A percentile compares a stretch with the other conserved stretches of the same genome.
Conservation (phyloP, 2,888 invertebrate species). For the Agonopterix subpropinquella region DNA sequence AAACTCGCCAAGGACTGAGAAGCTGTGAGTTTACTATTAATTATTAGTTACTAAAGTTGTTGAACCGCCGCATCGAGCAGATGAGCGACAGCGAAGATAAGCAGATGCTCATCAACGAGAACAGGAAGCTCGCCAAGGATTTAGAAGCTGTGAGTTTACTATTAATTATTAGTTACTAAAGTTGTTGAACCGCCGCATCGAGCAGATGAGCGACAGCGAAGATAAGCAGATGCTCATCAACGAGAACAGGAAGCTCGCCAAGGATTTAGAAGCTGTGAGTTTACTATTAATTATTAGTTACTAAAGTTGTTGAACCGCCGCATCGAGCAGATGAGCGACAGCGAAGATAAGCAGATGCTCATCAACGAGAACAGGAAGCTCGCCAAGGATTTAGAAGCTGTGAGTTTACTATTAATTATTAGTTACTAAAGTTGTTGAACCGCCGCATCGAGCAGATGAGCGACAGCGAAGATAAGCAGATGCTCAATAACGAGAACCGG, state of each 20-base stretch:
- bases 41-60: too few species aligned
- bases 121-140: conserved; percentile 88
- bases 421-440: conserved; percentile 51
- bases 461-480: conserved; percentile 88
- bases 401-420: conserved; percentile 52
- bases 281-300: too few species aligned
- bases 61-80: conserved; percentile 84
- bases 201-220: conserved; percentile 87
- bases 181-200: conserved; percentile 79
- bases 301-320: conserved; percentile 75
- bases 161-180: too few species aligned
- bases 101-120: conserved; percentile 90
- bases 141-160: conserved; percentile 81
- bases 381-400: conserved; percentile 86
- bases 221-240: conserved; percentile 89
- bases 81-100: conserved; percentile 89
- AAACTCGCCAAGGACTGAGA: conserved; percentile 88
- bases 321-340: conserved; percentile 85
- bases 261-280: conserved; percentile 87
- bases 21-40: conserved; percentile 72
- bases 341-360: conserved; percentile 88
- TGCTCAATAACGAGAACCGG: conserved; percentile 91
- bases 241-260: conserved; percentile 90
- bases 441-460: conserved; percentile 85
- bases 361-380: conserved; percentile 93